Evolutionary conservation across 1,140 invertebrate genomes (phyloP).

Genomic region (Zaprionus tsacasi): DNA sequence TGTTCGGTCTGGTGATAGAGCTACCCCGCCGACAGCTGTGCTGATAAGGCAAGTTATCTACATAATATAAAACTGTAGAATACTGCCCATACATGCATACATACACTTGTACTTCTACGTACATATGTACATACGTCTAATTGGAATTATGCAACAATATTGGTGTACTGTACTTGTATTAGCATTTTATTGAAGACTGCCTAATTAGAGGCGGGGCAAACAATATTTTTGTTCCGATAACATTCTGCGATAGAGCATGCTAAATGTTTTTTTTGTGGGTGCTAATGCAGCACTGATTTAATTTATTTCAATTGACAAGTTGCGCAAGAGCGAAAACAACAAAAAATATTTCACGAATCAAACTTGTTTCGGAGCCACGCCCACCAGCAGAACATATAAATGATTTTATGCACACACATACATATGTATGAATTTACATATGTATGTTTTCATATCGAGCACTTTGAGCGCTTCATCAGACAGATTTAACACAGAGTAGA

Average conservation of each 20-base stretch:
- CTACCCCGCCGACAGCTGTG: slow-evolving; percentile 33
- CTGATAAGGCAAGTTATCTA: slow-evolving; percentile 57
- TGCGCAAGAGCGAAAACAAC: slow-evolving; percentile 22
- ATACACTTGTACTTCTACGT: not conserved
- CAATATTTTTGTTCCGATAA: slow-evolving; percentile 12
- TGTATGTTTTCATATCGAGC: not conserved
- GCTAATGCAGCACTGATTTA: slow-evolving; percentile 45
- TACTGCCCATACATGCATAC: slow-evolving; percentile 20
- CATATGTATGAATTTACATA: not conserved
- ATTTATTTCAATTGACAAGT: slow-evolving; percentile 52
- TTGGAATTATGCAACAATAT: slow-evolving; percentile 42
- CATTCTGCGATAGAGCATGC: slow-evolving; percentile 23
- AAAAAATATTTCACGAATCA: slow-evolving; percentile 23
- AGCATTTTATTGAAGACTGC: slow-evolving; percentile 20
- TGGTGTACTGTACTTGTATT: slow-evolving; percentile 14
- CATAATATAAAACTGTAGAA: slow-evolving; percentile 25
- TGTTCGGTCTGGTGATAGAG: slow-evolving; percentile 41
- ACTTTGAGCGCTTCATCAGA: slow-evolving; percentile 32
- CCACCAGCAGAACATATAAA: slow-evolving; percentile 8
- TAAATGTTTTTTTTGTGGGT: slow-evolving; percentile 25
- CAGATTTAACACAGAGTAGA: slow-evolving; percentile 10
- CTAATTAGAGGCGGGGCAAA: slow-evolving; percentile 15
- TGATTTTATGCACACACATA: not conserved
- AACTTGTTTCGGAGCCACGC: slow-evolving; percentile 34
- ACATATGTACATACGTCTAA: slow-evolving; percentile 6